Evolutionary conservation across 2,888 invertebrate genomes (phyloP).

Genomic region (Onthophagus sagittarius): DNA sequence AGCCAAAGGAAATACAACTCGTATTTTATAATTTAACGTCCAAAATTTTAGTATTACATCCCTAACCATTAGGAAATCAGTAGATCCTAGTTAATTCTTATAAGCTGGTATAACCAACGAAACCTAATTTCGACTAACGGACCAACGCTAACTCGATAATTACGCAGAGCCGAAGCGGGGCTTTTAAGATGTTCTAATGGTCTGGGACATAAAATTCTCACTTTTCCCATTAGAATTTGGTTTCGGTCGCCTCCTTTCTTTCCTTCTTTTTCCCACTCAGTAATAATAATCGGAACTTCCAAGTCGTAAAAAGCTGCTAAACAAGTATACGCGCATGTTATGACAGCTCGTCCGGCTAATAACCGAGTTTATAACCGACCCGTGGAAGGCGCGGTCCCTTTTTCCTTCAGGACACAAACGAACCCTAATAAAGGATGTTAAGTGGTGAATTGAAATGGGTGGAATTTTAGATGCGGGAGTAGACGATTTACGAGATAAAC

Average conservation of each 20-base stretch:
- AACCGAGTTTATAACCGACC: background rate
- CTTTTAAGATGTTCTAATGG: constrained; percentile 7
- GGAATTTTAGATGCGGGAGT: background rate
- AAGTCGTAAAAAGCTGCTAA: constrained; percentile 2
- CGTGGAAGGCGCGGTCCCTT: background rate
- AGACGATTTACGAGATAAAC: background rate
- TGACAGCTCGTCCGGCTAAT: constrained; percentile 1
- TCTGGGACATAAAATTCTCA: constrained; percentile 6
- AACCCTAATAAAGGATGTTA: background rate
- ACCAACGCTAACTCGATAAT: constrained; percentile 3
- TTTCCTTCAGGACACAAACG: background rate
- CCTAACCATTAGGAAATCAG: background rate
- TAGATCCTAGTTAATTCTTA: background rate
- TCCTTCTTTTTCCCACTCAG: constrained; percentile 1
- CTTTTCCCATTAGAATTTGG: background rate
- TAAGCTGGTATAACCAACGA: background rate
- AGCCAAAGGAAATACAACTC: too few species aligned
- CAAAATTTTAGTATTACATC: too few species aligned
- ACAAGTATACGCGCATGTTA: constrained; percentile 11
- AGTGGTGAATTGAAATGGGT: background rate
- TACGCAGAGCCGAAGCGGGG: background rate
- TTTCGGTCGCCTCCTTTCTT: background rate
- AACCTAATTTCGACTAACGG: background rate
- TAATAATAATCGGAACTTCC: background rate
- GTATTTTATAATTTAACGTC: too few species aligned